Evolutionary conservation across 2,888 invertebrate species (phyloP), one percentile per base, ranked within the genome.

Genomic region (Electrophaes corylata): DNA sequence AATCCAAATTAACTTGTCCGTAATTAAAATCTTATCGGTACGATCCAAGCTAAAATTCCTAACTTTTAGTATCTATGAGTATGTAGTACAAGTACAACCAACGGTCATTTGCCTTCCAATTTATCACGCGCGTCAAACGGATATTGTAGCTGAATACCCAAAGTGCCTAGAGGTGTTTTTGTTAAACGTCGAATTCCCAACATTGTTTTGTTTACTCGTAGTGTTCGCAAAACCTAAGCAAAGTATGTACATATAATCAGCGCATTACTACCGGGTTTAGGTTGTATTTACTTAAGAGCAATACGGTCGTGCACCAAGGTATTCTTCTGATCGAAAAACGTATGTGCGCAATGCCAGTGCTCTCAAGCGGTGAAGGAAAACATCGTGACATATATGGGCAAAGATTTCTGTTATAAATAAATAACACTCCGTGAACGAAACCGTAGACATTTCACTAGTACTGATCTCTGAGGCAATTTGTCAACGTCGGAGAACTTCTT

Each of bases 121-220:
- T 57, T 65, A 62, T 65, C 65, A 59, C 58, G 43, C 33, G 35
- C 57, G 37, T 48, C 39, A 33, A 53, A 59, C 49, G 31, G 54
- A 60, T 66, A 63, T 63, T 61, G 57, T 51, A 46, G 59, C 51
- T 56, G 56, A 63, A 62, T 53, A 62, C 61, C 59, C 53, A 50
- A 44, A 65, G 60, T 43, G 48, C 44, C 51, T 20, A n/a, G 41
- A 33, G 40, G 23, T 47, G 57, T 53, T 63, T 54, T 55, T 47
- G 35, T 58, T 57, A 52, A 53, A 52, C 37, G 14, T 39, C 46
- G 31, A 57, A 59, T 59, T 54, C 26, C 37, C 37, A 53, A 64
- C 53, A 52, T 57, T 29, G 6, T 23, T 23, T 23, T 23, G 2
- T 23, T 23, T 23, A 23, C 23, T 49, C 51, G 20, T 5, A 47